Base-by-base conservation (phyloP, 92 coral and sea anemone genomes). In the Heliopora coerulea region DNA sequence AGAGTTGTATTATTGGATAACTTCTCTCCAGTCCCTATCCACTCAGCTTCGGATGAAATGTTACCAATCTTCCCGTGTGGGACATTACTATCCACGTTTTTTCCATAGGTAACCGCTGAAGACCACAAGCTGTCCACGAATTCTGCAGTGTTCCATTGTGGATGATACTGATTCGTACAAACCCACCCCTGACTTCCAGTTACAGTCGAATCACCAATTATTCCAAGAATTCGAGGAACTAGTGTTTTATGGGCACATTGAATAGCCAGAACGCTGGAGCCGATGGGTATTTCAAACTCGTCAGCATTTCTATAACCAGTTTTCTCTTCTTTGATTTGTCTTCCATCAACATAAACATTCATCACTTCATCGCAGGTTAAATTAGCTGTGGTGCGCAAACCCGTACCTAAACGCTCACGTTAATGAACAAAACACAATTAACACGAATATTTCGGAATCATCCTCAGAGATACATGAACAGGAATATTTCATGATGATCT, bases 51-150 rank as follows among this genome's bases (percentile, higher is more conserved):
- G 30, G 17, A 13, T 15, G 72, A 37, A 19, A 65, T 65, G 11
- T 18, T 23, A 13, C 10, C 32, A 14, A 65, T 49, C 8, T 18
- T 42, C 21, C 52, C 56, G 28, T 40, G 40, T 54, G 72, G 72
- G 29, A 65, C 19, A 3, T 3, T 7, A 17, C 58, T 32, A 19
- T 6, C 3, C 48, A 8, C 67, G 49, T 65, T 65, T 20, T 39
- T 19, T 28, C 10, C 0, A 39, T 65, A 23, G 20, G 32, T 19
- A 7, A 65, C 54, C 1, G 72, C 72, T 29, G 54, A 30, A 65
- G 54, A 14, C 72, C 72, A 65, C 52, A 28, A 65, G 23, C 20
- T n/a, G 52, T 65, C 72, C 32, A 24, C 64, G 64, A 61, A 61
- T 11, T 21, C 29, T 25, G 52, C 14, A 26, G 54, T 1, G 14